phyloP scores from a whole-genome alignment of 2,797 vertebrate genomes.

The Falco biarmicus region DNA sequence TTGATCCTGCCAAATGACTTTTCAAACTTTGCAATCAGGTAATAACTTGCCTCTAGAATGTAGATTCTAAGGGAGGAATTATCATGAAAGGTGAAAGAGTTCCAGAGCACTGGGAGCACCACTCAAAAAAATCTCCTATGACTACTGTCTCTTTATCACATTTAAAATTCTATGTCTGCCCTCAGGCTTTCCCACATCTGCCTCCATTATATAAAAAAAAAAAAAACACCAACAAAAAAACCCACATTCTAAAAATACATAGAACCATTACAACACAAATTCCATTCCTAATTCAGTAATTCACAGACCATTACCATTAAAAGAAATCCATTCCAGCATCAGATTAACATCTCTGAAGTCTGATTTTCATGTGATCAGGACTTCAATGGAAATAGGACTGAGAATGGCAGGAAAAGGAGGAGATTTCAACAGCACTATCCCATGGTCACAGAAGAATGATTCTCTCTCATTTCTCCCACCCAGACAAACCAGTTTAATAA shows the following conservation, averaged over 20 bases:
- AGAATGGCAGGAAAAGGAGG: not conserved
- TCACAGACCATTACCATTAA: not conserved
- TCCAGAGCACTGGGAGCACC: not conserved
- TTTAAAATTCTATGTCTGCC: not conserved
- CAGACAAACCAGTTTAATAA: not conserved
- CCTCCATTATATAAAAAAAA: not conserved
- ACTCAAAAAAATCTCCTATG: not conserved
- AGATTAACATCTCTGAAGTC: not conserved
- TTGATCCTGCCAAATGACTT: not conserved
- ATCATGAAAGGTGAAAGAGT: not conserved
- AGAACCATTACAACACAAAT: not conserved
- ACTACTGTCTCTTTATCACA: not conserved
- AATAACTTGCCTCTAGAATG: conserved; percentile 4
- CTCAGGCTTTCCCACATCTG: not conserved
- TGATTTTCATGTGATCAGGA: not conserved
- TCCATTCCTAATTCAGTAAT: not conserved
- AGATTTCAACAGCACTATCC: not conserved
- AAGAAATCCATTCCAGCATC: not conserved
- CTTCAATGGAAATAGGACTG: not conserved
- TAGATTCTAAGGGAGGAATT: not conserved
- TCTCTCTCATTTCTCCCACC: not conserved
- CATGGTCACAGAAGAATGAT: not conserved
- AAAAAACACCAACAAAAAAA: not conserved
- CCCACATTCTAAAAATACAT: not conserved
- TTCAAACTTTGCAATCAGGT: not conserved